These are phyloP conservation scores for Lepidostoma basale DNA, from an alignment of 1,140 invertebrate genomes.

Conservation along the genomic window DNA sequence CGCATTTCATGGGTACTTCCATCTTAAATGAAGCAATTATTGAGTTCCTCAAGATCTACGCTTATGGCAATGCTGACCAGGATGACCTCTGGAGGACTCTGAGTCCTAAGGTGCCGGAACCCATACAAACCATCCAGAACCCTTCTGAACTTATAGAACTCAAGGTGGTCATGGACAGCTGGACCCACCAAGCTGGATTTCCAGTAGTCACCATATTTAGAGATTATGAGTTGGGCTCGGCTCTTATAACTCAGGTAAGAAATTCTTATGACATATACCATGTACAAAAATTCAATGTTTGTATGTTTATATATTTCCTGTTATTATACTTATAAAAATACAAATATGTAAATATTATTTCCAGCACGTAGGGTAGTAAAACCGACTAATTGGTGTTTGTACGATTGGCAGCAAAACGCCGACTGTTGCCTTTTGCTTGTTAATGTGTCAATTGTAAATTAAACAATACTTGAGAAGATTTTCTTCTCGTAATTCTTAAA, in stretches of 20 bases:
- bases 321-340: too few species aligned
- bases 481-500: too few species aligned
- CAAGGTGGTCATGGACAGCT: constrained; percentile 72
- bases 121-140: constrained; percentile 52
- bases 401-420: too few species aligned
- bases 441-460: too few species aligned
- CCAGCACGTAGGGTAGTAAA: too few species aligned
- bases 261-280: neutral
- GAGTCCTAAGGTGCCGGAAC: constrained; percentile 50
- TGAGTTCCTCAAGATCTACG: constrained; percentile 57
- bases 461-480: too few species aligned
- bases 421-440: too few species aligned
- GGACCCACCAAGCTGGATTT: constrained; percentile 76
- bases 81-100: constrained; percentile 69
- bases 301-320: neutral
- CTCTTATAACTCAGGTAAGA: constrained; percentile 52
- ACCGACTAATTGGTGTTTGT: too few species aligned
- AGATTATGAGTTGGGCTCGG: constrained; percentile 48
- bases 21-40: constrained; percentile 67
- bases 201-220: constrained; percentile 68
- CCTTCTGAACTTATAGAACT: constrained; percentile 56
- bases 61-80: constrained; percentile 66
- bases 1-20: constrained; percentile 67
- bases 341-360: too few species aligned
- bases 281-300: neutral